phyloP scores from a whole-genome alignment of 2,113 vertebrate species.

The Sula dactylatra region DNA sequence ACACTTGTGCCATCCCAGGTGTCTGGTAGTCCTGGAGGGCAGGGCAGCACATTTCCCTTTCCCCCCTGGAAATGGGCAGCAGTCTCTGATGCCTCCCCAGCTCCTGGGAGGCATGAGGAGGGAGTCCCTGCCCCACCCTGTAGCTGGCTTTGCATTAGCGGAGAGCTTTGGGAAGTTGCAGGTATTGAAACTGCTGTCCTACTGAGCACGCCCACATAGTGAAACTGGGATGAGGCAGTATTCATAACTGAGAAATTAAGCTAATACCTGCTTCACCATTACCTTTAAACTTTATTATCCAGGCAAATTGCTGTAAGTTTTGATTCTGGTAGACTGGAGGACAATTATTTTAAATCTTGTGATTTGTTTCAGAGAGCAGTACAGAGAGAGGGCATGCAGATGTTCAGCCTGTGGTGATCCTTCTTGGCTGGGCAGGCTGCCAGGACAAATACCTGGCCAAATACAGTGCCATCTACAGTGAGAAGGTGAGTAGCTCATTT shows the following conservation, averaged over 20 bases:
- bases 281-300: neutral
- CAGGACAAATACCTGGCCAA: constrained; percentile 90
- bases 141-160: neutral
- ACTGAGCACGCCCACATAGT: rapidly evolving
- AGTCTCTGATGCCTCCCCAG: neutral
- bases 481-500: constrained; percentile 77
- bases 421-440: constrained; percentile 96
- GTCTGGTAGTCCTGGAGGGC: neutral
- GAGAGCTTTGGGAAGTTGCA: neutral
- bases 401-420: constrained; percentile 86
- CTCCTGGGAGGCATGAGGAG: neutral
- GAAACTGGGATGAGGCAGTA: neutral
- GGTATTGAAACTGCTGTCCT: neutral
- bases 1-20: neutral
- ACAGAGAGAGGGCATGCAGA: constrained; percentile 15
- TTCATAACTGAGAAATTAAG: neutral
- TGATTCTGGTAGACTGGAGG: neutral
- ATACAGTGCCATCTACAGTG: constrained; percentile 90
- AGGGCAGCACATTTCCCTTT: neutral
- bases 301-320: rapidly evolving
- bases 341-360: neutral
- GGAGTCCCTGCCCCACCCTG: neutral
- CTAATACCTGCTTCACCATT: rapidly evolving
- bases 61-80: neutral
- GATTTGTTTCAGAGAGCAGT: constrained; percentile 57